Evolutionary conservation across 2,888 invertebrate genomes (phyloP).

Genomic region (Meteorus colon): DNA sequence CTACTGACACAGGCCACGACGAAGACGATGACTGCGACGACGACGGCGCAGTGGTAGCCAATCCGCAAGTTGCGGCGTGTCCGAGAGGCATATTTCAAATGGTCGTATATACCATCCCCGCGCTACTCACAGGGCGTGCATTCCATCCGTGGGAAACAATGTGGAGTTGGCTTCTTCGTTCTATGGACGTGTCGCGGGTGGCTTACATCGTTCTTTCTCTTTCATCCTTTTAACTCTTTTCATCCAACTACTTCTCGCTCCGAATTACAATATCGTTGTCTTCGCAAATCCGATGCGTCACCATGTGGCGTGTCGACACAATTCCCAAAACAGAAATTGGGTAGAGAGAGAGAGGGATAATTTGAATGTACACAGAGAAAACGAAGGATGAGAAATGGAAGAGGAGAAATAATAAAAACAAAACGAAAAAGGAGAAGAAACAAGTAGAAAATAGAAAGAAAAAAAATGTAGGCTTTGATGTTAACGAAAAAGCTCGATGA

Average conservation of each 20-base stretch:
- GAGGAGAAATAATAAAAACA: slow-evolving; percentile 1
- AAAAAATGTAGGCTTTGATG: slow-evolving; percentile 37
- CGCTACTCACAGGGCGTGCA: slow-evolving; percentile 59
- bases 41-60: slow-evolving; percentile 54
- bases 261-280: slow-evolving; percentile 41
- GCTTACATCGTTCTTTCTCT: slow-evolving; percentile 42
- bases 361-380: background rate
- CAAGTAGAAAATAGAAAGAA: background rate
- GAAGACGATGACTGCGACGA: slow-evolving; percentile 55
- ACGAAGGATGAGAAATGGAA: slow-evolving; percentile 4
- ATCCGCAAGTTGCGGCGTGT: slow-evolving; percentile 58
- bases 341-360: background rate
- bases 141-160: slow-evolving; percentile 72
- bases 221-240: slow-evolving; percentile 39
- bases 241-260: slow-evolving; percentile 36
- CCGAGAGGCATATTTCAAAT: slow-evolving; percentile 61
- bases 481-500: slow-evolving; percentile 33
- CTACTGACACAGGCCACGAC: slow-evolving; percentile 51
- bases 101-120: slow-evolving; percentile 51
- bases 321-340: background rate
- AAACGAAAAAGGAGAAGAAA: slow-evolving; percentile 47
- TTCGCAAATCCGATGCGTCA: slow-evolving; percentile 38
- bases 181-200: slow-evolving; percentile 64
- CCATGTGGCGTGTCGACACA: slow-evolving; percentile 18
- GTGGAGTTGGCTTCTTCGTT: slow-evolving; percentile 66